phyloP scores from a whole-genome alignment of 2,888 invertebrate genomes.

The Hetaerina titia region DNA sequence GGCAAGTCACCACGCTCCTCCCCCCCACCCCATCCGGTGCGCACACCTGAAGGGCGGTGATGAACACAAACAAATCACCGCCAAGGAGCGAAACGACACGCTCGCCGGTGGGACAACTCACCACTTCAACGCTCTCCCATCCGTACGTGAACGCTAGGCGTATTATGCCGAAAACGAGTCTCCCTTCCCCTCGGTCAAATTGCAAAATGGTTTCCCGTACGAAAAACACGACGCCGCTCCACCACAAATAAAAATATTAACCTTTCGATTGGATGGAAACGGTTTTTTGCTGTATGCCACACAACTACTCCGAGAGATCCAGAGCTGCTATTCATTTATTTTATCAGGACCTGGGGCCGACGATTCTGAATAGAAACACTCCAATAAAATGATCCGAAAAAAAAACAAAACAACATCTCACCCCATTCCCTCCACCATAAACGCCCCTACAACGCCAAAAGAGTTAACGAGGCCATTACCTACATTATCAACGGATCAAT shows the following conservation, averaged over 20 bases:
- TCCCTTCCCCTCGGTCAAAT: too few species aligned
- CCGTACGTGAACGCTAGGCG: background rate
- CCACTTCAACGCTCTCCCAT: background rate
- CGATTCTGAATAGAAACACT: too few species aligned
- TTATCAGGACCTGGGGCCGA: too few species aligned
- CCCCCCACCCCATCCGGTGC: background rate
- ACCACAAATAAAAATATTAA: background rate
- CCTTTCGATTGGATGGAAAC: background rate
- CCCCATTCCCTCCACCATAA: background rate
- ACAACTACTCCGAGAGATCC: background rate
- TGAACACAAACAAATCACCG: background rate
- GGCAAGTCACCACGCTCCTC: background rate
- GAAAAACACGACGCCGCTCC: background rate
- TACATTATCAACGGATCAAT: constrained; percentile 31
- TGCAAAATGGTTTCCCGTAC: background rate
- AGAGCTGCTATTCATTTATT: too few species aligned
- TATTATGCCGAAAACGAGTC: background rate
- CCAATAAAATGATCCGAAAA: too few species aligned
- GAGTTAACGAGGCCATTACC: constrained; percentile 5
- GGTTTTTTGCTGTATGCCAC: background rate
- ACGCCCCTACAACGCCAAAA: constrained; percentile 9
- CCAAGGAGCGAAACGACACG: too few species aligned
- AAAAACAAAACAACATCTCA: too few species aligned
- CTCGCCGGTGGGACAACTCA: too few species aligned
- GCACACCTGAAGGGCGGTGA: background rate